Base-by-base conservation (phyloP, 1,140 invertebrate genomes). In the Zaprionus nigranus region DNA sequence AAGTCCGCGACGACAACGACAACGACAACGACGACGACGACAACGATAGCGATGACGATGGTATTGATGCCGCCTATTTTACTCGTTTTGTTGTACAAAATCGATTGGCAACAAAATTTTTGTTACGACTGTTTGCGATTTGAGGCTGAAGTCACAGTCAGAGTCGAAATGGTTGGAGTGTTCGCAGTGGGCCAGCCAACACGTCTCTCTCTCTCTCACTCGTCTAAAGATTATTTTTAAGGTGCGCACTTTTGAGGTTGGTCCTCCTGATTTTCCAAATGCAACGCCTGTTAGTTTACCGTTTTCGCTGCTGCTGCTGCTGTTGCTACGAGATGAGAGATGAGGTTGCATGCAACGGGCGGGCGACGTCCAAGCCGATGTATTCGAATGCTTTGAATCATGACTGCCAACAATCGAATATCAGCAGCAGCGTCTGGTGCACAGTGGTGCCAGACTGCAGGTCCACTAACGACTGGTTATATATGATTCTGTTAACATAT, bases 201-300 rank as follows among this genome's bases (percentile, higher is more conserved):
- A 81, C 78, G 78, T 51, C 46, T 11, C 46, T 34, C 30, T 34
- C 30, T 34, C 30, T 34, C 30, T 34, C 30, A 11, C 30, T 20
- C 20, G 46, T 90, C 79, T 88, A 81, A 84, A 88, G 81, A 88
- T 88, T 90, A 88, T 88, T 88, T 88, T 88, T 88, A 88, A 88
- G 84, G 84, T 88, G 84, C 84, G 84, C 84, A 88, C 85, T 88
- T 88, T 88, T 88, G 84, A 90, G 84, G 84, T 88, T 88, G 85
- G 81, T 84, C 85, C 84, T 88, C 78, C 85, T 90, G 84, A 81
- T 84, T 88, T 88, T 87, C 84, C 85, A 88, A 88, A 88, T 84
- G 84, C 84, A 88, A 88, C 85, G 84, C 84, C 84, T 88, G 85
- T 88, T 88, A 73, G 84, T 88, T 88, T 88, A 88, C 84, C 84